These are phyloP conservation scores for Rousettus madagascariensis DNA, from an alignment of 2,797 vertebrate genomes.

Conservation along the genomic window DNA sequence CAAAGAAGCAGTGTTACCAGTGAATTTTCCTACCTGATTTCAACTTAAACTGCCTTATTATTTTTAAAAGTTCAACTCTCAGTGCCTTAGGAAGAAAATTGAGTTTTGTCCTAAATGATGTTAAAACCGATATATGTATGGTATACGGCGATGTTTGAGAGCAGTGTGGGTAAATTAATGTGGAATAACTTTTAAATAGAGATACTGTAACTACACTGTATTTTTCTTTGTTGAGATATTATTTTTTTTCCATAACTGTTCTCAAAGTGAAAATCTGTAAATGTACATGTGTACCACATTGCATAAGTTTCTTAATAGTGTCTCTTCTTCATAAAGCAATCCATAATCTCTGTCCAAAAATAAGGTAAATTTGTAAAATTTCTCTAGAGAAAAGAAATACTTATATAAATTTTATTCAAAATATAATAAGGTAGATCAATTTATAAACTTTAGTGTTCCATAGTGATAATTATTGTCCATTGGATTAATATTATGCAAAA, in stretches of 20 bases:
- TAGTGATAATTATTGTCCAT: not conserved
- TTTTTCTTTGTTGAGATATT: conserved; percentile 9
- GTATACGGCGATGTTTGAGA: not conserved
- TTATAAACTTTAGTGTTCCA: not conserved
- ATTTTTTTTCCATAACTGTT: not conserved
- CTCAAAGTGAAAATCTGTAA: not conserved
- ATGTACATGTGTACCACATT: not conserved
- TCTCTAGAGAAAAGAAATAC: not conserved
- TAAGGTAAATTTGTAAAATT: not conserved
- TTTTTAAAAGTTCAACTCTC: conserved; percentile 12
- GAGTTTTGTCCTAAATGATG: not conserved
- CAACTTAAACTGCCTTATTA: conserved; percentile 33
- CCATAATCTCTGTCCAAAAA: conserved; percentile 8
- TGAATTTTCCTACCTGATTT: not conserved
- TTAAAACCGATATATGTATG: not conserved
- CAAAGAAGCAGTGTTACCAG: not conserved
- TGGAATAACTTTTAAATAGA: not conserved
- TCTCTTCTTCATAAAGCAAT: not conserved
- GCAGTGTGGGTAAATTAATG: not conserved
- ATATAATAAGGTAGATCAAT: conserved; percentile 5
- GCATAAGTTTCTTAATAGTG: not conserved
- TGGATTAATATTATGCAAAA: conserved; percentile 21
- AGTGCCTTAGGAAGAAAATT: not conserved
- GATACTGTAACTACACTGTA: not conserved
- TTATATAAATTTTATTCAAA: not conserved